Conservation (phyloP, 2,797 vertebrate species). For the Leptatherina wallacei region DNA sequence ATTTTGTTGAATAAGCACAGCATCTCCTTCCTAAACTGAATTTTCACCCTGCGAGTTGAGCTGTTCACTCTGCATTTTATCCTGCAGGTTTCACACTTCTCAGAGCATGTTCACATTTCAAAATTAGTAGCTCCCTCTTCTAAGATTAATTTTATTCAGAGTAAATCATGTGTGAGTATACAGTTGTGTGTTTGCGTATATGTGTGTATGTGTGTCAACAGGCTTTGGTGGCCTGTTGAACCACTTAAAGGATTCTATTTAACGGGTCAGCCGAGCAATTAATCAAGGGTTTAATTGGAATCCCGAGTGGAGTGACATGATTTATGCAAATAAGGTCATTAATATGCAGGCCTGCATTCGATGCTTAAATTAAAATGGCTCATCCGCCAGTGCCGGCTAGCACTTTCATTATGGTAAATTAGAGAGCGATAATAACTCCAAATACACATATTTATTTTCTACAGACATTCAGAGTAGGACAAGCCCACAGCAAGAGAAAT, state of each 20-base stretch:
- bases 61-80: slow-evolving; percentile 36
- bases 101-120: slow-evolving; percentile 53
- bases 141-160: slow-evolving; percentile 60
- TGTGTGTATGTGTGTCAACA: slow-evolving; percentile 68
- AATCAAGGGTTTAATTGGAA: slow-evolving; percentile 86
- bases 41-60: slow-evolving; percentile 24
- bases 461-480: slow-evolving; percentile 63
- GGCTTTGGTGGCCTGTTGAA: slow-evolving; percentile 79
- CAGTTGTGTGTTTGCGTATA: slow-evolving; percentile 11
- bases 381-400: slow-evolving; percentile 72
- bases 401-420: slow-evolving; percentile 81
- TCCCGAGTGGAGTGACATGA: slow-evolving; percentile 84
- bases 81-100: slow-evolving; percentile 41
- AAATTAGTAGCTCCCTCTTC: slow-evolving; percentile 58
- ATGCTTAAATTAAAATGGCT: slow-evolving; percentile 80
- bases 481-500: slow-evolving; percentile 70
- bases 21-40: slow-evolving; percentile 24
- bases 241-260: slow-evolving; percentile 84
- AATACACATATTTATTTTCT: slow-evolving; percentile 84
- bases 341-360: slow-evolving; percentile 78
- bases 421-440: slow-evolving; percentile 80
- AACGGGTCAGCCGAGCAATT: slow-evolving; percentile 83
- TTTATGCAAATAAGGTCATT: slow-evolving; percentile 85
- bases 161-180: slow-evolving; percentile 45
- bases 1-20: slow-evolving; percentile 31